Conservation (phyloP, 2,888 invertebrate species). For the Piscicola geometra region DNA sequence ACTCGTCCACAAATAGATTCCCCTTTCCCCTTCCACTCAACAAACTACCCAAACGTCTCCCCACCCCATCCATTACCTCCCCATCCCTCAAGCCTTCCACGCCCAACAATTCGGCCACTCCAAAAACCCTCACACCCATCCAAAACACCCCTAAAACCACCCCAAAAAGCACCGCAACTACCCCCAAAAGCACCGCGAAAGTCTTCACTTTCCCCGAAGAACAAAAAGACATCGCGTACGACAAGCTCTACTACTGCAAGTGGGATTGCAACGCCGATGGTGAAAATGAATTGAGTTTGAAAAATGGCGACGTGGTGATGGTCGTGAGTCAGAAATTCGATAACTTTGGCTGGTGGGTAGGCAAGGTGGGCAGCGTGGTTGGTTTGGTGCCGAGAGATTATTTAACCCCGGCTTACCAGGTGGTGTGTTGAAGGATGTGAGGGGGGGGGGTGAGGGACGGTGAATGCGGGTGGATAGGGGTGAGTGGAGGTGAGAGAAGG, state of each 20-base stretch:
- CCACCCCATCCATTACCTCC: neutral
- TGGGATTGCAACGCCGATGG: constrained; percentile 18
- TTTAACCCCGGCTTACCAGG: constrained; percentile 25
- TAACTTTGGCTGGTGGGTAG: constrained; percentile 31
- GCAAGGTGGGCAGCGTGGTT: neutral
- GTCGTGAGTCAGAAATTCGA: constrained; percentile 27
- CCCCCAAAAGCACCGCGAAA: no score
- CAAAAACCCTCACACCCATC: neutral
- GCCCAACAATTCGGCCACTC: neutral
- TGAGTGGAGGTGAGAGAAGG: neutral
- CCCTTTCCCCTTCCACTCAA: neutral
- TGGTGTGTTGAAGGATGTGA: neutral
- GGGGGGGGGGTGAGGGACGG: neutral
- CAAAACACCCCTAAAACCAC: neutral
- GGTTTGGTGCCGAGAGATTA: constrained; percentile 28
- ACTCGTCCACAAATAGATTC: neutral
- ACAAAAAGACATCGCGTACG: constrained; percentile 5
- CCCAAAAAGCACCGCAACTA: neutral
- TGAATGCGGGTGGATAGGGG: neutral
- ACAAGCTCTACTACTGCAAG: constrained; percentile 25
- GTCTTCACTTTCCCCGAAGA: neutral
- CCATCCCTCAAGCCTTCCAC: neutral
- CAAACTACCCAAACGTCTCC: no score
- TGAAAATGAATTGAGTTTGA: constrained; percentile 16
- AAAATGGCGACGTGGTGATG: constrained; percentile 18